A percentile compares a stretch with the other conserved stretches of the same genome.
Conservation (phyloP, 2,113 vertebrate species). For the Tor tambroides region DNA sequence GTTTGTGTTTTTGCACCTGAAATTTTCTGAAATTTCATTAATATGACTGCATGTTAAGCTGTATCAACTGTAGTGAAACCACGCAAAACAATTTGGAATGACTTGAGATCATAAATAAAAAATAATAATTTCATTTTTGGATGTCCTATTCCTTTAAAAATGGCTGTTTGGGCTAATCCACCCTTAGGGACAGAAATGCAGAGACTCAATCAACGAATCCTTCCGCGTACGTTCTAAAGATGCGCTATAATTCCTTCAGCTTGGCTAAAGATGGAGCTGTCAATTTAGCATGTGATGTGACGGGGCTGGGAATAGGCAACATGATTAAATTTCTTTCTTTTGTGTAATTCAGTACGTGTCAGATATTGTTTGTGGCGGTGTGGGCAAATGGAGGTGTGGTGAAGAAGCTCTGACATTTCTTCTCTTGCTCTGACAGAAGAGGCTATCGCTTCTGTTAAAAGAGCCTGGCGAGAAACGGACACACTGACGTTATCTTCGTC, state of each 20-base stretch:
- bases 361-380: slow-evolving; percentile 17
- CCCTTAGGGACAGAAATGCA: background rate
- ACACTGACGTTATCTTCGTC: slow-evolving; percentile 60
- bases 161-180: background rate
- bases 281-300: background rate
- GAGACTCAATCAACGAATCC: background rate
- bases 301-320: background rate
- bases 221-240: background rate
- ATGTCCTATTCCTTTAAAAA: background rate
- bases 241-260: background rate
- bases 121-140: background rate
- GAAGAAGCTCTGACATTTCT: background rate
- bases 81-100: background rate
- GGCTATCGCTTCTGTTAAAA: slow-evolving; percentile 50
- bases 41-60: too few species aligned
- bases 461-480: slow-evolving; percentile 40
- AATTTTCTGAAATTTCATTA: too few species aligned
- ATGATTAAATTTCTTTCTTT: slow-evolving; percentile 8
- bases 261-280: slow-evolving; percentile 9
- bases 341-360: background rate
- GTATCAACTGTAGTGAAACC: background rate
- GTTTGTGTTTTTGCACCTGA: background rate
- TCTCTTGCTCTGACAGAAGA: slow-evolving; percentile 30
- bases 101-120: background rate
- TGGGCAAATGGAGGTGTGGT: background rate